Base-by-base conservation (phyloP, 2,888 invertebrate species). In the Megamerina dolium region DNA sequence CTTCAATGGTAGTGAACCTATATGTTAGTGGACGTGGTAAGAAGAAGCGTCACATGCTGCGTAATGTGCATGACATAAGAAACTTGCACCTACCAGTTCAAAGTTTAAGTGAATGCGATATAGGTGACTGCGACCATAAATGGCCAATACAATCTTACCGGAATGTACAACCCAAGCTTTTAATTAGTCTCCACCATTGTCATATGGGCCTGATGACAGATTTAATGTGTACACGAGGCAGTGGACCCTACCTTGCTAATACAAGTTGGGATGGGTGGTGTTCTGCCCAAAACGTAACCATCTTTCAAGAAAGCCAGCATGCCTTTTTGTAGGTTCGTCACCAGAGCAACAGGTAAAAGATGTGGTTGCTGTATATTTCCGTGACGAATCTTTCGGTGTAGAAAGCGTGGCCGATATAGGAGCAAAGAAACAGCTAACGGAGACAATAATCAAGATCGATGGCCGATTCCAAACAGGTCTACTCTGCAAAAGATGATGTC, bases 41-140 rank as follows among this genome's bases (percentile, higher is more conserved):
- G 17, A 31, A 31, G 12, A 36, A 32, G 20, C 20, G 17, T 18
- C 29, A 41, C n/a, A 18, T 5, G 4, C 19, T 45, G 31, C 29
- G 32, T 2, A 19, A 48, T 9, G 41, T 50, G 10, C 41, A 48
- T 41, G 41, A 30, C 8, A 40, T 50, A 4, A 14, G 13, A 13
- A 47, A 53, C 19, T 23, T 51, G 13, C 37, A 27, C 18, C 20
- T 50, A 30, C 45, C 45, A 13, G 34, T 41, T 21, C 49, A 53
- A 36, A 48, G 43, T 19, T 31, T 51, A 2, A 10, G 20, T 16
- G 10, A 17, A 21, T 14, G 18, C 5, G 36, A 44, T 13, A n/a
- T 44, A 6, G 18, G 20, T 16, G 16, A 26, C 14, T n/a, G n/a
- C n/a, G n/a, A n/a, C n/a, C n/a, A n/a, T n/a, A n/a, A n/a, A n/a